Evolutionary conservation across 2,113 vertebrate genomes (phyloP).

Genomic region (Rutilus rutilus): DNA sequence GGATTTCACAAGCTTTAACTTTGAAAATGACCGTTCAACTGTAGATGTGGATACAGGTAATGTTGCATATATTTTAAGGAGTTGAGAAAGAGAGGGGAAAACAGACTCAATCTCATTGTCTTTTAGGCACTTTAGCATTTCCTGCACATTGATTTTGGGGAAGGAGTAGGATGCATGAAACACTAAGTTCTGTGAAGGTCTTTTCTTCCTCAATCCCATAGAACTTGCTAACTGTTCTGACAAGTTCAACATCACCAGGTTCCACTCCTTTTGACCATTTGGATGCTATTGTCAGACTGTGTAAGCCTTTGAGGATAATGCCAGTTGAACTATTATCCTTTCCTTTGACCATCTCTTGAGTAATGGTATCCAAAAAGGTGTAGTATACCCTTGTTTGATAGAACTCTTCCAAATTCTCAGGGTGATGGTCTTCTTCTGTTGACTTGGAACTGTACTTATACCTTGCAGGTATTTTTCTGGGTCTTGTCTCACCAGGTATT

Average conservation of each 20-base stretch:
- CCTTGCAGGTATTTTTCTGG: no score
- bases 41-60: background rate
- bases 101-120: background rate
- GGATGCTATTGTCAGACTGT: background rate
- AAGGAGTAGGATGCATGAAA: background rate
- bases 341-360: no score
- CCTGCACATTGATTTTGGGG: background rate
- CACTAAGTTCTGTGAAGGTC: background rate
- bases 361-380: no score
- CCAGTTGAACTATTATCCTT: no score
- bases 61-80: background rate
- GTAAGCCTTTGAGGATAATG: background rate
- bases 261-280: background rate
- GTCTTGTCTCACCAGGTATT: no score
- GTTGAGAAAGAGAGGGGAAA: background rate
- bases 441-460: no score
- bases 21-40: no score
- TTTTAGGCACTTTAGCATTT: background rate
- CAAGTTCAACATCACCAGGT: background rate
- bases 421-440: no score
- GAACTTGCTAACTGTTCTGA: background rate
- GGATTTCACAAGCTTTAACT: no score
- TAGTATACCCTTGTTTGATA: no score
- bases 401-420: no score
- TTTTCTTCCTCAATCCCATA: background rate